A percentile compares a stretch with the other conserved stretches of the same genome.
phyloP scores from a whole-genome alignment of 2,888 invertebrate species.

The Agriopis aurantiaria region DNA sequence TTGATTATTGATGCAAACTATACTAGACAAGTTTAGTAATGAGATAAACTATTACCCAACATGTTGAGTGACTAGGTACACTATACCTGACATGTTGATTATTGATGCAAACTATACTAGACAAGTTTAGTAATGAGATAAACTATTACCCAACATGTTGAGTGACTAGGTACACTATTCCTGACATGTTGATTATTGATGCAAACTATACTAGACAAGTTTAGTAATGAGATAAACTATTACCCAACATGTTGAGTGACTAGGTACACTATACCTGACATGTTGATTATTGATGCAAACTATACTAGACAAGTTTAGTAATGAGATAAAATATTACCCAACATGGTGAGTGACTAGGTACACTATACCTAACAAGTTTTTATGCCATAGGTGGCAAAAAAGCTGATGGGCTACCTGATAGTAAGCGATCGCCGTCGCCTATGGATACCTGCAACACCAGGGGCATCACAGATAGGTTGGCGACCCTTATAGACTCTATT shows the following conservation, averaged over 20 bases:
- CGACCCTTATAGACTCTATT: no score
- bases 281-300: no score
- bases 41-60: not conserved
- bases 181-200: constrained; percentile 1
- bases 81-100: constrained; percentile 2
- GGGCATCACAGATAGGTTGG: no score
- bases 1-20: no score
- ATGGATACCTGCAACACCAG: no score
- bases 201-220: not conserved
- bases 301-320: not conserved
- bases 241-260: not conserved
- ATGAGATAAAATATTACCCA: not conserved
- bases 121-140: not conserved
- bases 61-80: not conserved
- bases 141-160: not conserved
- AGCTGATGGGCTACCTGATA: no score
- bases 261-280: not conserved
- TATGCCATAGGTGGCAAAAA: no score
- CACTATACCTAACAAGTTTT: not conserved
- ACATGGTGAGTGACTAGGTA: not conserved
- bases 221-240: not conserved
- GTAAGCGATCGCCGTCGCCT: no score
- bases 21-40: not conserved
- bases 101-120: not conserved
- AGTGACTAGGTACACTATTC: not conserved